Conservation (phyloP, 1,140 invertebrate genomes). For the Bombus confusus region DNA sequence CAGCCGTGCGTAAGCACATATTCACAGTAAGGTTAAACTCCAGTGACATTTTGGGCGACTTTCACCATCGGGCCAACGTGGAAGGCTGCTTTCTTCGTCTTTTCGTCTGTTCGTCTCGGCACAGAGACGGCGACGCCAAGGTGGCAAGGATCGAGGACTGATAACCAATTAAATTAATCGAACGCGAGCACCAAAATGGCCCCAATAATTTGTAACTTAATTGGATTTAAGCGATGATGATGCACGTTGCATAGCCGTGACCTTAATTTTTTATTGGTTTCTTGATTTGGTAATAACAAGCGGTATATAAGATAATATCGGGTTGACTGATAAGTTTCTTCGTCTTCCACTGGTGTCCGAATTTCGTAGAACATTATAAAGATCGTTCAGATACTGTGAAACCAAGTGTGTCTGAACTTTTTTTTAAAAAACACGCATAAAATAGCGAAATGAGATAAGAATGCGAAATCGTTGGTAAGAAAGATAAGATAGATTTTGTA, state of each 20-base stretch:
- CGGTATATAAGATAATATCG: no score
- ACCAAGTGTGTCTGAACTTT: no score
- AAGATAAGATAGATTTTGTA: no score
- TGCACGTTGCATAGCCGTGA: constrained; percentile 41
- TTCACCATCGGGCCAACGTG: constrained; percentile 60
- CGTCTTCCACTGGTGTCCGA: no score
- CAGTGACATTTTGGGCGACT: constrained; percentile 71
- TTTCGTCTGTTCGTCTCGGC: constrained; percentile 44
- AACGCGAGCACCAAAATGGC: neutral
- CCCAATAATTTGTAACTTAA: neutral
- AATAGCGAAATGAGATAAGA: no score
- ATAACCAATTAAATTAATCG: constrained; percentile 1
- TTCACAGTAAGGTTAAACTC: constrained; percentile 68
- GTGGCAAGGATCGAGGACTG: constrained; percentile 13
- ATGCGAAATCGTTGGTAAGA: no score
- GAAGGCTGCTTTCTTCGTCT: constrained; percentile 68
- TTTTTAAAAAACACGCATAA: no score
- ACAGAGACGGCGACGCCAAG: no score
- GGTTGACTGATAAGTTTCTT: no score
- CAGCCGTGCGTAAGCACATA: constrained; percentile 36
- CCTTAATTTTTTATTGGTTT: constrained; percentile 17
- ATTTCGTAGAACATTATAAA: no score
- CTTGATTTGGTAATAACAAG: no score
- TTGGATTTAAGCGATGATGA: neutral
- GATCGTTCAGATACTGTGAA: no score